Evolutionary conservation across 1,140 invertebrate species (phyloP), one percentile per base, ranked within the genome.

Genomic region (Trissolcus basalis): DNA sequence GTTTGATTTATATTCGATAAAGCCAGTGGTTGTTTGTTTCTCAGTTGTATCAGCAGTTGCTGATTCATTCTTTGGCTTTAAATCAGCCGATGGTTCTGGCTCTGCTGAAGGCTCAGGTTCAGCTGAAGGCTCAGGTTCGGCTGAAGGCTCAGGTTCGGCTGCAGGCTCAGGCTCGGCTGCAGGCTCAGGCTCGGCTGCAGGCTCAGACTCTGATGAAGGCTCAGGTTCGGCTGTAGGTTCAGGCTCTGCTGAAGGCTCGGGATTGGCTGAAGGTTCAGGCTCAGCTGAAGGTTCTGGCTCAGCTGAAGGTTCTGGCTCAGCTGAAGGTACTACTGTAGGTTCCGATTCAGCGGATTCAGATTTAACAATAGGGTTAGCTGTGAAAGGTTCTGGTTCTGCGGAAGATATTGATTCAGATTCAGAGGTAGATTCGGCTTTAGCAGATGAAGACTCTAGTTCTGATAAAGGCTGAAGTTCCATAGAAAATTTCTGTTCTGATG

Each of bases 221-320:
- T 73, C 56, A n/a, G 81, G 61, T 68, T 83, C 61, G 39, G 77
- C 15, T 16, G 58, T 41, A 0, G 80, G 68, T 51, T 76, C 50
- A 13, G 69, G 36, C 63, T 80, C 68, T 53, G 65, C 56, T 14
- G 41, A 27, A 10, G 80, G 72, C 77, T 80, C 77, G 47, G 85
- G 78, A 74, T 84, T 82, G 41, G 75, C 55, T 58, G 71, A 56
- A 55, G 82, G 74, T 82, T 86, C 77, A 27, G 77, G 33, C 74
- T 82, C 77, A 54, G 78, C 10, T 67, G 77, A 67, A 32, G 83
- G 58, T 61, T 76, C 63, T 12, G 80, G 63, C 48, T 85, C 80
- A 15, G 67, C 19, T 54, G 54, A 36, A 35, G 74, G 61, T 48
- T 77, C 59, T 55, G 79, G 63, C 67, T 82, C 78, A n/a, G 81